Evolutionary conservation across 1,140 invertebrate species (phyloP).

Genomic region (Bombus superbus): DNA sequence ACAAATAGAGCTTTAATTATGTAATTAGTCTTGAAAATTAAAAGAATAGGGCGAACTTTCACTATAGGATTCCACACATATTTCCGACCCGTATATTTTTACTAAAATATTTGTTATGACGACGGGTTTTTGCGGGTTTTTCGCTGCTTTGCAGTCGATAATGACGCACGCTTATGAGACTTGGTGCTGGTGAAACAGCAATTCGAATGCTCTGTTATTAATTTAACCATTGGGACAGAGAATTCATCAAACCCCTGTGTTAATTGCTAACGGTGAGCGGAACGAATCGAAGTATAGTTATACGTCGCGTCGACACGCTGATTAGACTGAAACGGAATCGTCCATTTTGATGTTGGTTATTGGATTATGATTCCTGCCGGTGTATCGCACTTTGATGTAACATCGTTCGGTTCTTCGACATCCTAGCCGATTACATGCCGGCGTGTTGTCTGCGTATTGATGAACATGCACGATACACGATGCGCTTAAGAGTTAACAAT

Average conservation of each 20-base stretch:
- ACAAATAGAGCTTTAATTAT: not conserved
- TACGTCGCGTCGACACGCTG: constrained; percentile 42
- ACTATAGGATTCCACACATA: not conserved
- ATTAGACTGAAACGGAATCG: constrained; percentile 66
- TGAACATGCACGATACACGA: constrained; percentile 57
- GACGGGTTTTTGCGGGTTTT: not conserved
- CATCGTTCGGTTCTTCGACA: constrained; percentile 13
- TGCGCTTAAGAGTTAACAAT: constrained; percentile 49
- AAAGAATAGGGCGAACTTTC: not conserved
- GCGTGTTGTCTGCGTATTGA: constrained; percentile 26
- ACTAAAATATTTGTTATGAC: constrained; percentile 11
- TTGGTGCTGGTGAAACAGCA: not conserved
- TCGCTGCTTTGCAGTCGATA: constrained; percentile 14
- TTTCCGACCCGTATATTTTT: not conserved
- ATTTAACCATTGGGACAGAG: constrained; percentile 39
- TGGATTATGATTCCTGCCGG: constrained; percentile 59
- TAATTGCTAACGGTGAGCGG: constrained; percentile 54
- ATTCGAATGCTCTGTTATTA: constrained; percentile 32
- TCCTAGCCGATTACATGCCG: not conserved
- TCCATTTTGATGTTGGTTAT: constrained; percentile 59
- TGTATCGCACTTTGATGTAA: constrained; percentile 55
- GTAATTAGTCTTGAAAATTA: not conserved
- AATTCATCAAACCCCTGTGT: constrained; percentile 50
- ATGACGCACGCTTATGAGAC: constrained; percentile 20
- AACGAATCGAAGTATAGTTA: constrained; percentile 63